Conservation (phyloP, 1,140 invertebrate genomes). For the Trichonephila inaurata region DNA sequence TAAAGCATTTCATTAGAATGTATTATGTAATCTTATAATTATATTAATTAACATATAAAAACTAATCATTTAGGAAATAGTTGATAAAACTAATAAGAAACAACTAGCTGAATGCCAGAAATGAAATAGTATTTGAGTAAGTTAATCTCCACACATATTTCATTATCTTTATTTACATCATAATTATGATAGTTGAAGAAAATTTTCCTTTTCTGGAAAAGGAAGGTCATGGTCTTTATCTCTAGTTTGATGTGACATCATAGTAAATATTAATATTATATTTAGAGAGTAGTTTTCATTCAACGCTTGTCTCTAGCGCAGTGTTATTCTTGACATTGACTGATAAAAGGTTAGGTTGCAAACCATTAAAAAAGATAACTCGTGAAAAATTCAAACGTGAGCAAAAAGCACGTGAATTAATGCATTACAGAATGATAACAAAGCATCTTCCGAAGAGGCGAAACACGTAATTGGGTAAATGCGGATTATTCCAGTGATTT, state of each 20-base stretch:
- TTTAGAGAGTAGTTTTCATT: not conserved
- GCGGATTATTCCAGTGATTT: too few relatives aligned
- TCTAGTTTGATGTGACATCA: not conserved
- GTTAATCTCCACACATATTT: too few relatives aligned
- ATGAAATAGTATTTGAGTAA: too few relatives aligned
- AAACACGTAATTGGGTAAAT: not conserved
- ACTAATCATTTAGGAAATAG: too few relatives aligned
- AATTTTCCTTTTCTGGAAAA: not conserved
- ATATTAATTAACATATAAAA: too few relatives aligned
- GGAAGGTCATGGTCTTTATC: conserved; percentile 1
- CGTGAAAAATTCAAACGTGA: not conserved
- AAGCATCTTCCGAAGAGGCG: not conserved
- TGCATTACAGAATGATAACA: not conserved
- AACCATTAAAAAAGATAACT: not conserved
- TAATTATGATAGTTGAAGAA: too few relatives aligned
- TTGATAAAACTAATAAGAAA: too few relatives aligned
- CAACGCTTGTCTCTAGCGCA: not conserved
- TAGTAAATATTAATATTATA: not conserved
- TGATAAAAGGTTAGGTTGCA: not conserved
- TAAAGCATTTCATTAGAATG: too few relatives aligned
- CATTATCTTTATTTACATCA: too few relatives aligned
- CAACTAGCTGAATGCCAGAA: too few relatives aligned
- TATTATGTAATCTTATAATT: too few relatives aligned
- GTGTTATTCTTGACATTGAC: conserved; percentile 4
- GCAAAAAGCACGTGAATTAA: not conserved